Conservation (phyloP, 2,113 vertebrate genomes). For the Ceuthmochares aereus region DNA sequence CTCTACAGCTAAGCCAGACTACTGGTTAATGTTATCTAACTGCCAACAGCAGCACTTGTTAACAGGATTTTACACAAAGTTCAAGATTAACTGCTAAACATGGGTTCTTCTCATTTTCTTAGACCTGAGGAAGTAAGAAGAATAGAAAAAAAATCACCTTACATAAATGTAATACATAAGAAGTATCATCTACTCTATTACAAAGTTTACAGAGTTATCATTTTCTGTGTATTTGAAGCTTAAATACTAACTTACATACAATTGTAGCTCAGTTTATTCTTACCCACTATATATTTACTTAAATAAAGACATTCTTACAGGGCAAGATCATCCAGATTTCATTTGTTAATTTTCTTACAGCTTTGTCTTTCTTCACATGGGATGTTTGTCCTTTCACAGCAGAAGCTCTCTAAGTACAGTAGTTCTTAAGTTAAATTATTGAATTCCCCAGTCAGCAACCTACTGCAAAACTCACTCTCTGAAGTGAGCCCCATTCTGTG, state of each 20-base stretch:
- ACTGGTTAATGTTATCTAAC: background rate
- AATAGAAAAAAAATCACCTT: background rate
- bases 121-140: background rate
- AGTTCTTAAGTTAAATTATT: background rate
- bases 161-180: background rate
- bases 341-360: background rate
- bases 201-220: background rate
- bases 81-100: background rate
- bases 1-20: background rate
- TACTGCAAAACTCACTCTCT: background rate
- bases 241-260: background rate
- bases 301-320: background rate
- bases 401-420: background rate
- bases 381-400: background rate
- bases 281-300: background rate
- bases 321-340: background rate
- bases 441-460: background rate
- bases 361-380: background rate
- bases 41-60: background rate
- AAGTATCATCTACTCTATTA: background rate
- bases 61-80: background rate
- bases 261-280: background rate
- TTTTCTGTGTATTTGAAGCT: background rate
- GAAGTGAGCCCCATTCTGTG: background rate
- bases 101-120: background rate